These are phyloP conservation scores for Tenthredo notha DNA, from an alignment of 2,888 invertebrate genomes.

Conservation along the genomic window DNA sequence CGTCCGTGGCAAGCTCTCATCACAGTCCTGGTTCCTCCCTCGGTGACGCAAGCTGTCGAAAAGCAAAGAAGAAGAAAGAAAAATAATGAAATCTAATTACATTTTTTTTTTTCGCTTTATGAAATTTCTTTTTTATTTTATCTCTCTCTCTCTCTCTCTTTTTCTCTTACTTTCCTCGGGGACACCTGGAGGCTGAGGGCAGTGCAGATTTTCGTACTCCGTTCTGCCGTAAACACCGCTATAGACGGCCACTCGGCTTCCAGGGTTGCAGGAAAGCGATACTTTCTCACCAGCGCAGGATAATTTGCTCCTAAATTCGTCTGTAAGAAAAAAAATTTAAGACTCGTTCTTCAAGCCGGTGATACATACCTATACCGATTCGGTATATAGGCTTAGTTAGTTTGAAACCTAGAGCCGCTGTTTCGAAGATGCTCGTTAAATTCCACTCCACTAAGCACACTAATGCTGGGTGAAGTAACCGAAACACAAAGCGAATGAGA, in stretches of 20 bases:
- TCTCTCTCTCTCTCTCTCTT: not conserved
- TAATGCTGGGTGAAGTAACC: not conserved
- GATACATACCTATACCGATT: not conserved
- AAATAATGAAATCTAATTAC: not conserved
- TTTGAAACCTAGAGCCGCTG: slow-evolving; percentile 22
- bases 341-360: not conserved
- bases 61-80: not conserved
- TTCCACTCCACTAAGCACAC: slow-evolving; percentile 28
- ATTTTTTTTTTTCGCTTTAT: not conserved
- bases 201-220: slow-evolving; percentile 90
- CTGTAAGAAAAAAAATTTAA: slow-evolving; percentile 81
- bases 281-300: slow-evolving; percentile 93
- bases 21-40: slow-evolving; percentile 45
- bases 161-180: slow-evolving; percentile 88
- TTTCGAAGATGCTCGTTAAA: slow-evolving; percentile 38
- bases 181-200: slow-evolving; percentile 89
- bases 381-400: slow-evolving; percentile 26
- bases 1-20: slow-evolving; percentile 51
- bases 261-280: slow-evolving; percentile 90
- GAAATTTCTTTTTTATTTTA: not conserved
- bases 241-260: slow-evolving; percentile 91
- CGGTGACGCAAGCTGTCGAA: slow-evolving; percentile 50
- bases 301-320: slow-evolving; percentile 93
- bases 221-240: slow-evolving; percentile 93
- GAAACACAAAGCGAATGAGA: slow-evolving; percentile 48